Base-by-base conservation (phyloP, 2,797 vertebrate genomes). In the Melanotaenia trifasciata region DNA sequence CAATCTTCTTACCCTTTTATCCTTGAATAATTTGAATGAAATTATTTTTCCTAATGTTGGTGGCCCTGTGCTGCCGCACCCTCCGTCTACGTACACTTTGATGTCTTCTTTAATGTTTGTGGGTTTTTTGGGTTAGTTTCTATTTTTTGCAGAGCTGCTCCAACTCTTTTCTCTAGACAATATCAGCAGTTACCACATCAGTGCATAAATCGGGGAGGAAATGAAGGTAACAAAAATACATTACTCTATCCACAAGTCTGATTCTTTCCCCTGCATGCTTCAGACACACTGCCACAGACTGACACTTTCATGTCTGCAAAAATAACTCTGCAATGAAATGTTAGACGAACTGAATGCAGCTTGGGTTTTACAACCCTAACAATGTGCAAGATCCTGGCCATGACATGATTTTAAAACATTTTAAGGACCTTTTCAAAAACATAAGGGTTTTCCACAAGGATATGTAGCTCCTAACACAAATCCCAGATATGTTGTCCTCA, bases 11-110 rank as follows among this genome's bases (percentile, higher is more conserved):
- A 69, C 67, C 72, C 85, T 91, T 94, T 92, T 88, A 93, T 92
- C 85, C 85, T 83, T 86, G 85, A 88, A 91, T 92, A 90, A 91
- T 94, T 86, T 79, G 79, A 91, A 92, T 87, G 26, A 38, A 70
- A 84, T 87, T 86, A 81, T 80, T 88, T 67, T 63, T 70, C 72
- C 77, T 89, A 67, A 86, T 79, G 86, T 76, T 58, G 70, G 79
- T 43, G 74, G 81, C 81, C 81, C 83, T 77, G 75, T 68, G 81
- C 79, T 62, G 80, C 83, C 73, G 84, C 84, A 51, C 61, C 66
- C 84, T 76, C 67, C 84, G 26, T 87, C 87, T 84, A 67, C 74
- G 50, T 26, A 78, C 83, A 89, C 91, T 92, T 94, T 93, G 90
- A 93, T 91, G 90, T 93, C 83, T 85, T 78, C 70, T 82, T 78